A percentile compares a stretch with the other conserved stretches of the same genome.
These are phyloP conservation scores for Enhydra lutris DNA, from an alignment of 2,113 vertebrate genomes.

Conservation along the genomic window DNA sequence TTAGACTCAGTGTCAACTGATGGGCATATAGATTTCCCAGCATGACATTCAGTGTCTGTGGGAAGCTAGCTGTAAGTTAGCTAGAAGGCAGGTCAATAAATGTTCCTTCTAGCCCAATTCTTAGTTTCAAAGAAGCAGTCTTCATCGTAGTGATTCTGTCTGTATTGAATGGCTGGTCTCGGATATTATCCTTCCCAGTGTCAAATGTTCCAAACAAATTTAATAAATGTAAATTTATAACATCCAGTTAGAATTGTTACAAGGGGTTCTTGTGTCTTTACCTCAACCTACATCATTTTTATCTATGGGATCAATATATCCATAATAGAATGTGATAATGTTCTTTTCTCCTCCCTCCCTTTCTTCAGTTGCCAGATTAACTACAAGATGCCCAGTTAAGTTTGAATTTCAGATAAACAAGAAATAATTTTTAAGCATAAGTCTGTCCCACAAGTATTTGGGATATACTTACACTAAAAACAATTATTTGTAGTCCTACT, in stretches of 20 bases:
- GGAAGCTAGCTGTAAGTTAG: neutral
- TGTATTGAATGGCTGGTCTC: neutral
- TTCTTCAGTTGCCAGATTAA: neutral
- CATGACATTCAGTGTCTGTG: neutral
- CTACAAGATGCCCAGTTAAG: neutral
- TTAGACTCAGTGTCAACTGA: neutral
- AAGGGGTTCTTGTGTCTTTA: neutral
- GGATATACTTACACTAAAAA: neutral
- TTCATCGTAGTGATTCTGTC: neutral
- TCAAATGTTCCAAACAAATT: neutral
- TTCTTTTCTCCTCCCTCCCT: neutral
- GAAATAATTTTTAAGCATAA: neutral
- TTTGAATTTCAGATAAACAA: neutral
- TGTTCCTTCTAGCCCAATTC: neutral
- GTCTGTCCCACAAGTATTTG: neutral
- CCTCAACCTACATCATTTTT: neutral
- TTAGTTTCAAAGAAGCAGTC: neutral
- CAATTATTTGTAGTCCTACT: neutral
- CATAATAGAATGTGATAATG: neutral
- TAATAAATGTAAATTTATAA: neutral
- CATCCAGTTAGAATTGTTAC: neutral
- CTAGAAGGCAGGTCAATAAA: neutral
- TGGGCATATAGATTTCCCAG: neutral
- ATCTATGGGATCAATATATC: neutral
- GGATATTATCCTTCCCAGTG: neutral